Evolutionary conservation across 2,797 vertebrate species (phyloP), one percentile per base, ranked within the genome.

Genomic region (Rousettus madagascariensis): DNA sequence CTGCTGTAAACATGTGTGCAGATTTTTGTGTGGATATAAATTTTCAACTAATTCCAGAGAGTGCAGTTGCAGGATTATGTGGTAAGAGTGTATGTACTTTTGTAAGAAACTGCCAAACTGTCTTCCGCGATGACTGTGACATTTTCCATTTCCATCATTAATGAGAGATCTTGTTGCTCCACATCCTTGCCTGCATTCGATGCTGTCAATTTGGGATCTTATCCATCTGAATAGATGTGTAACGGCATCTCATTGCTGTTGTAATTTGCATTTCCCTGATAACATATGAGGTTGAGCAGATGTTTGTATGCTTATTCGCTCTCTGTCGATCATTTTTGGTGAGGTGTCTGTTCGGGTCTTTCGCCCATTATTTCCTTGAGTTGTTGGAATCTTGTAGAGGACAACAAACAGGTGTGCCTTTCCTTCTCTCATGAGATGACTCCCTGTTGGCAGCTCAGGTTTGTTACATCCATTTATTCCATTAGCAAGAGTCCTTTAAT

Each of bases 381-480:
- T 71, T 71, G n/a, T 92, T 22, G 20, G 10, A 79, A 90, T 46
- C 55, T 36, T 38, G 8, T 72, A 72, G 55, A 71, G 36, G 22
- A 75, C 24, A 41, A 24, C 5, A 90, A 90, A 84, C 5, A 61
- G 20, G 6, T 74, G 9, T 87, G 17, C 19, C 8, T 80, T 91
- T 8, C 12, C 11, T 89, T 78, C 7, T 92, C 9, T 95, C 13
- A 2, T 57, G 38, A 13, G 41, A 20, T 94, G 61, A 49, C 43
- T 86, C 92, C 74, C 86, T 79, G 8, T 38, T 46, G 36, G 43
- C n/a, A 84, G 43, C 24, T 85, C 57, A 74, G 28, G 59, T 95
- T 89, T 95, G 13, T 91, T 86, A 89, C 86, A 43, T 2, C 65
- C 51, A 83, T 77, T 75, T 90, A 63, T 86, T 86, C 16, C 41